A percentile compares a stretch with the other conserved stretches of the same genome.
Evolutionary conservation across 2,113 vertebrate genomes (phyloP).

Genomic region (Eudorcas thomsonii): DNA sequence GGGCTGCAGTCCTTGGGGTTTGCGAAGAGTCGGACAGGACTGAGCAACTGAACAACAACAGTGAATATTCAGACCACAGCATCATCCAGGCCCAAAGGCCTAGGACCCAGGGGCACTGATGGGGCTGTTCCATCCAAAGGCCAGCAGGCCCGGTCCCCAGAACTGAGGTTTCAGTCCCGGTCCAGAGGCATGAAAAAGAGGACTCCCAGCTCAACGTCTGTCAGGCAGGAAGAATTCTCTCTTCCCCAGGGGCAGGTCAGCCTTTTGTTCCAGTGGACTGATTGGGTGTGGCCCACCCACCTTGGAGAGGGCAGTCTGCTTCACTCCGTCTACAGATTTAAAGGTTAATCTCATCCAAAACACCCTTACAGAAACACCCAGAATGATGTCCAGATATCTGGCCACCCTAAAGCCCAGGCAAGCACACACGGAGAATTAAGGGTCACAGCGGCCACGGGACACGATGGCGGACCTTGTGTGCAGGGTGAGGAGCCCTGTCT

Average conservation of each 20-base stretch:
- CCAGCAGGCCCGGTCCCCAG: background rate
- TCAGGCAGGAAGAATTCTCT: background rate
- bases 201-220: accelerated
- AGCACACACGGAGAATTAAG: background rate
- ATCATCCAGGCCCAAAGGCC: too few relatives aligned
- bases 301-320: accelerated
- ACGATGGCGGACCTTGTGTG: accelerated
- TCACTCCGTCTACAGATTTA: background rate
- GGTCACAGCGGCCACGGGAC: accelerated
- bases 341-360: background rate
- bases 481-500: accelerated
- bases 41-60: background rate
- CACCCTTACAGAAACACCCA: background rate
- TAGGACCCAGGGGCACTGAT: accelerated
- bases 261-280: background rate
- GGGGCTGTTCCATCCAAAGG: accelerated
- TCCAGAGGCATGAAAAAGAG: background rate
- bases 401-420: background rate
- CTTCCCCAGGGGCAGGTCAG: accelerated
- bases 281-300: background rate
- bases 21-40: background rate
- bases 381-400: background rate
- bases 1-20: background rate
- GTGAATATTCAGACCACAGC: background rate
- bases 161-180: background rate